A percentile compares a stretch with the other conserved stretches of the same genome.
Evolutionary conservation across 2,888 invertebrate species (phyloP).

Genomic region (Chelonus formosanus): DNA sequence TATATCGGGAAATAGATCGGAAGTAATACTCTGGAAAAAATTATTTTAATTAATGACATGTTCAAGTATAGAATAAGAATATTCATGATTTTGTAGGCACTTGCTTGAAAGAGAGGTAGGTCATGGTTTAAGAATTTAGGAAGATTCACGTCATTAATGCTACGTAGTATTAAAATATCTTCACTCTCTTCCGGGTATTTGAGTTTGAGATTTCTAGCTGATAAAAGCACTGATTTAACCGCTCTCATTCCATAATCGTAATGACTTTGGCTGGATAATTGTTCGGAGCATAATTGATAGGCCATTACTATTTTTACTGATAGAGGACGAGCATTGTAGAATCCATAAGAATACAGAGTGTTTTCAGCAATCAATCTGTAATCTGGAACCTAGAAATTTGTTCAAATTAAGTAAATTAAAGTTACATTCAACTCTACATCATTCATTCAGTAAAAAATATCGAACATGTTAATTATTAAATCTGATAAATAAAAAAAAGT

Average conservation of each 20-base stretch:
- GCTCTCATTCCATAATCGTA: conserved; percentile 77
- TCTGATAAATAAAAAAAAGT: too few species aligned
- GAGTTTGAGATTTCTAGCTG: conserved; percentile 73
- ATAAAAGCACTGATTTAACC: conserved; percentile 72
- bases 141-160: conserved; percentile 73
- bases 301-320: conserved; percentile 74
- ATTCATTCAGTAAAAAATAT: too few species aligned
- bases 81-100: conserved; percentile 22
- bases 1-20: conserved; percentile 73
- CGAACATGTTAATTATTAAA: too few species aligned
- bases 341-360: conserved; percentile 72
- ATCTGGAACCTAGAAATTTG: conserved; percentile 67
- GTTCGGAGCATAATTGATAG: conserved; percentile 73
- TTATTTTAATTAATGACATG: conserved; percentile 8
- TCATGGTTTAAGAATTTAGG: conserved; percentile 72
- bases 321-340: conserved; percentile 69
- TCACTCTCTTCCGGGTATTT: conserved; percentile 71
- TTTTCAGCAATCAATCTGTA: conserved; percentile 72
- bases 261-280: conserved; percentile 72
- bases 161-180: conserved; percentile 70
- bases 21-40: conserved; percentile 68
- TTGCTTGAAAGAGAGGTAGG: conserved; percentile 69
- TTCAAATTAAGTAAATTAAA: too few species aligned
- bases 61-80: too few species aligned
- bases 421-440: too few species aligned